A percentile compares a stretch with the other conserved stretches of the same genome.
These are phyloP conservation scores for Corythucha ciliata DNA, from an alignment of 2,888 invertebrate genomes.

Conservation along the genomic window DNA sequence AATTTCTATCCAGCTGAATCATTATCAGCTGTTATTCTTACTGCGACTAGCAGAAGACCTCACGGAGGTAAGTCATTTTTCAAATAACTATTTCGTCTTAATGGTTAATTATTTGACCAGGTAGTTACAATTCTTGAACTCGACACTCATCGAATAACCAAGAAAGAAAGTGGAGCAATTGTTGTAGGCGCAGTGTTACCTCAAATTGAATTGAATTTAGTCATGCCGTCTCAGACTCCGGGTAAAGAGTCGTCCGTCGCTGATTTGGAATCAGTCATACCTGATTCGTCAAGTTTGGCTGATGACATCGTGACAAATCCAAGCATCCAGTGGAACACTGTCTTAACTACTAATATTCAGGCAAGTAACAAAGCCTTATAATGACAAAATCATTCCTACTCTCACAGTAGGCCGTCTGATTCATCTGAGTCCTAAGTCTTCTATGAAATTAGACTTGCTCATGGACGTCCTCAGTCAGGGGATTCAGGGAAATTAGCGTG, in stretches of 20 bases:
- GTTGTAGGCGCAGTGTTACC: slow-evolving; percentile 71
- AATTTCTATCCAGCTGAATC: slow-evolving; percentile 83
- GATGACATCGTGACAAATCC: slow-evolving; percentile 59
- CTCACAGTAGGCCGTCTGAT: too few species aligned
- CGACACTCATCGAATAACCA: slow-evolving; percentile 62
- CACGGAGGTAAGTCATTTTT: slow-evolving; percentile 46
- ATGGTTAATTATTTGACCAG: slow-evolving; percentile 26
- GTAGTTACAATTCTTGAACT: slow-evolving; percentile 67
- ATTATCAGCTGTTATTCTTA: slow-evolving; percentile 85
- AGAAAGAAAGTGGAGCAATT: slow-evolving; percentile 44
- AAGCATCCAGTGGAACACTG: slow-evolving; percentile 35
- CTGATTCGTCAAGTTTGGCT: slow-evolving; percentile 75
- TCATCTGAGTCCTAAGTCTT: too few species aligned
- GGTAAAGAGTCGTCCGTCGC: slow-evolving; percentile 78
- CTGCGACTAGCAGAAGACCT: slow-evolving; percentile 72
- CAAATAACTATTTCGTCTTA: neutral
- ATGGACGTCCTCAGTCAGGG: too few species aligned
- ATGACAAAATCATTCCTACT: neutral
- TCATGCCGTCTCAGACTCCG: slow-evolving; percentile 68
- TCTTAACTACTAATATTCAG: slow-evolving; percentile 33
- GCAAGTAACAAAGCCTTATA: slow-evolving; percentile 17
- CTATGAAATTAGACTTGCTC: too few species aligned
- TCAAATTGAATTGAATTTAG: slow-evolving; percentile 77
- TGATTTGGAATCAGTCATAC: slow-evolving; percentile 74
- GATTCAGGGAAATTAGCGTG: too few species aligned